Base-by-base conservation (phyloP, 2,797 vertebrate species). In the Muscicapa comitata region DNA sequence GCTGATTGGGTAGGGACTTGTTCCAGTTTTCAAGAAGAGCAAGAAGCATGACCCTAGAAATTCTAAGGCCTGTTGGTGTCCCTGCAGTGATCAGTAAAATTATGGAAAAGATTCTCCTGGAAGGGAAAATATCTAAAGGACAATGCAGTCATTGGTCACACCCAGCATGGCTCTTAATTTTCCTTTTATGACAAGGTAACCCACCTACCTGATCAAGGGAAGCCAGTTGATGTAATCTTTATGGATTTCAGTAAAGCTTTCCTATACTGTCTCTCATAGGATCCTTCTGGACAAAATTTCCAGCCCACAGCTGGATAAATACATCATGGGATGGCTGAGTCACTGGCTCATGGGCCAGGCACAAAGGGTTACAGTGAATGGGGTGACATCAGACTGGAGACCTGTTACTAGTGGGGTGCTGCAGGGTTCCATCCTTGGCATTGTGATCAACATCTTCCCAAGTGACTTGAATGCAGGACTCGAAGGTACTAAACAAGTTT, bases 291-390 rank as follows among this genome's bases (percentile, higher is more conserved):
- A 70, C 24, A 57, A 70, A 38, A 63, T 19, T 6, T 38, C 37
- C n/a, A 51, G 23, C 28, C 7, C 37, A 43, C 13, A 70, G n/a
- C 50, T 82, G 43, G 28, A 70, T 37, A 38, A 82, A 76, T 2
- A 50, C 28, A 57, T 11, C 13, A 13, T 29, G 19, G 3, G 15
- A 6, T 25, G 28, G 2, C 6, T 43, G 57, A 57, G 14, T 1
- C 2, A 14, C 24, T 38, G 50, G 48, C 16, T 57, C 24, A 45
- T 0, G 1, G 37, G 11, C 26, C 0, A 0, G 28, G n/a, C 37
- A 33, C 16, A 63, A 25, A 38, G n/a, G 5, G 9, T 50, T 61
- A 37, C 17, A 62, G 62, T 24, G 11, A 61, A n/a, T n/a, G 13
- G 13, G 7, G 9, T n/a, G 10, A 62, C 17, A 50, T 29, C 28